These are phyloP conservation scores for Masticophis lateralis DNA, from an alignment of 2,797 vertebrate species.

Conservation along the genomic window DNA sequence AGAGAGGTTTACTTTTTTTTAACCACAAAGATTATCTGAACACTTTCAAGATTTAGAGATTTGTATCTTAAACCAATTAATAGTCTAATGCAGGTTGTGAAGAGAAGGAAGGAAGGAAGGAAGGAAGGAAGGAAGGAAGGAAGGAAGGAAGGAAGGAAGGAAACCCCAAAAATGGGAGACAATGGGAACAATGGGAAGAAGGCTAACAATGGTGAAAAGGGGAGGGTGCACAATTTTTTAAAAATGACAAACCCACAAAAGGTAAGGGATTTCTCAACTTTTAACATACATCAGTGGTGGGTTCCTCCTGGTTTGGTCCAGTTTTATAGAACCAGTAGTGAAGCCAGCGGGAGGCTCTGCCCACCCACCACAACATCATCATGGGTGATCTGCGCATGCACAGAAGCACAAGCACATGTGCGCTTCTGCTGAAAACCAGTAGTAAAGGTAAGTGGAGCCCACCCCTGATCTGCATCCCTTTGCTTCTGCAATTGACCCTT, in stretches of 20 bases:
- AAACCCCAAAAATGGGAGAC: neutral
- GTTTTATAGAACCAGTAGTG: no score
- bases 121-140: neutral
- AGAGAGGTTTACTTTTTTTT: neutral
- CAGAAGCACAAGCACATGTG: no score
- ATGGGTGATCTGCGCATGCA: no score
- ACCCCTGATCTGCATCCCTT: neutral
- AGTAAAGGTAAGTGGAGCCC: no score
- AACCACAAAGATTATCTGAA: neutral
- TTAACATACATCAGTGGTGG: neutral
- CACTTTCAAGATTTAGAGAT: neutral
- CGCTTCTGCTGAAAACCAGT: no score
- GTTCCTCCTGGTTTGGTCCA: no score
- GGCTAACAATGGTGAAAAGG: neutral
- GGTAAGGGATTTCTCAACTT: neutral
- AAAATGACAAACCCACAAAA: neutral
- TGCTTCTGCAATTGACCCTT: neutral
- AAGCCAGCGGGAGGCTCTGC: no score
- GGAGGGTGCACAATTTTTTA: neutral
- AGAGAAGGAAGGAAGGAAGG: fast-evolving
- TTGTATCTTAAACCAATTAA: neutral
- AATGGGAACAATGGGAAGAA: neutral
- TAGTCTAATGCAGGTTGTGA: neutral
- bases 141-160: neutral
- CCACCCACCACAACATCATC: no score